Base-by-base conservation (phyloP, 2,888 invertebrate genomes). In the Blera fallax region DNA sequence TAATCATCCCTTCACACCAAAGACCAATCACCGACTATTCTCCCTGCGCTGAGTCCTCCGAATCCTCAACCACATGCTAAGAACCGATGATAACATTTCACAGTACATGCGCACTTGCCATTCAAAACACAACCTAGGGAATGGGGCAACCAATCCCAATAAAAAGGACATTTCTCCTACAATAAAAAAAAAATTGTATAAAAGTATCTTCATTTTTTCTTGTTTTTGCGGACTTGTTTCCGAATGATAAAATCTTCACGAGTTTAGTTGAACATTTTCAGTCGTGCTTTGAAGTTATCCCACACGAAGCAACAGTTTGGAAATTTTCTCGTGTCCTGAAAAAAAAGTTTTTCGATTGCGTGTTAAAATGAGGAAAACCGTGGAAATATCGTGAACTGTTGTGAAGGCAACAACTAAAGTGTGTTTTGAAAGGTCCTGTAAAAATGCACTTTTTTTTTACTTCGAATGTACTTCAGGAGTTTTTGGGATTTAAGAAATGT, bases 11-110 rank as follows among this genome's bases (percentile, higher is more conserved):
- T 76, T 27, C 56, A 21, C 45, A 16, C 45, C 56, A 65, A 48
- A 76, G 56, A 76, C 76, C 76, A 76, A 76, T 76, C 76, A 56
- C 76, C 65, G 56, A 76, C 76, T 76, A 76, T 74, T 74, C 64
- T 45, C 45, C 40, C n/a, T 45, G 74, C 54, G 52, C 65, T 56
- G 43, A 34, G 34, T 7, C 8, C 34, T 37, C 45, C 11, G 14
- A 54, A 34, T 43, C 43, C 43, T 64, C 24, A 43, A 65, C 65
- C 29, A 48, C 76, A 40, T 45, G 16, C 37, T 37, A 45, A 48
- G 56, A 52, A 56, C 43, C 21, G 56, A 21, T 14, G 56, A 21
- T 29, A 45, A 58, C 45, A 45, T n/a, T 58, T 72, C 16, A 21
- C 34, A 27, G 64, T 45, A 56, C 76, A 76, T 76, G 76, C 76